Conservation (phyloP, 35 echinoderm and acorn worm species). For the Anneissia japonica region DNA sequence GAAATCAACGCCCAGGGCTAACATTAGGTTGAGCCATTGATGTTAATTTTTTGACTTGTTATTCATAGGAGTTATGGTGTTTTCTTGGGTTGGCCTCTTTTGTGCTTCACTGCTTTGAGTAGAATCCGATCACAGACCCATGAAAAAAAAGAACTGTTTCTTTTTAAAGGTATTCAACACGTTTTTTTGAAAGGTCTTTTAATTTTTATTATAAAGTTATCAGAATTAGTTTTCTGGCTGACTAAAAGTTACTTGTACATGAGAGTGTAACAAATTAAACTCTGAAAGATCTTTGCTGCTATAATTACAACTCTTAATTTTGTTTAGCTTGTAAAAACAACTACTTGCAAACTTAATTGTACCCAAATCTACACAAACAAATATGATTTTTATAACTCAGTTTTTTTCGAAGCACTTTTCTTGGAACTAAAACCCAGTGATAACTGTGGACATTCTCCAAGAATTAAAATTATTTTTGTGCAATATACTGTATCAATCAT, state of each 20-base stretch:
- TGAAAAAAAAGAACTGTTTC: background rate
- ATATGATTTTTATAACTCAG: no score
- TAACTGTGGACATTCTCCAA: no score
- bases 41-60: background rate
- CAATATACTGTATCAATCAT: no score
- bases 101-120: background rate
- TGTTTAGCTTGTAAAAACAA: no score
- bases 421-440: no score
- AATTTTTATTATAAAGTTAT: background rate
- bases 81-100: background rate
- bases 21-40: background rate
- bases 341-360: no score
- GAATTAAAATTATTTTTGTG: no score
- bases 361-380: no score
- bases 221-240: background rate
- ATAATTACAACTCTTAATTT: no score
- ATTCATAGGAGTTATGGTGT: background rate
- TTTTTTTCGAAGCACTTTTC: no score
- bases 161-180: background rate
- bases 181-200: background rate
- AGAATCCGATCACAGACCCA: background rate
- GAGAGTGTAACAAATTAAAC: background rate
- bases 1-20: background rate
- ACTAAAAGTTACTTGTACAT: background rate
- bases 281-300: no score